Conservation (phyloP, 2,888 invertebrate genomes). For the Microplitis manilae region DNA sequence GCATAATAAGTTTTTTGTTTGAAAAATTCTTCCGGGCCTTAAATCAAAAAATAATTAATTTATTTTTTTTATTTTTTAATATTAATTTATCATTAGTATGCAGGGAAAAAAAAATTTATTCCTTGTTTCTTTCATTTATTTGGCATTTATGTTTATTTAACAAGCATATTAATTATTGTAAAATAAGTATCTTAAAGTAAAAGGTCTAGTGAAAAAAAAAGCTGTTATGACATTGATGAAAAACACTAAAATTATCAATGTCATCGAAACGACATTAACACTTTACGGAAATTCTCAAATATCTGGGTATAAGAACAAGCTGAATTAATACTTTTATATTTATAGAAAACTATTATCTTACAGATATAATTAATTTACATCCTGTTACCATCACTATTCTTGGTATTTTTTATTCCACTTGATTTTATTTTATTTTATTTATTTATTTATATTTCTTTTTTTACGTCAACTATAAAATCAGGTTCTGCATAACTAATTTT, state of each 20-base stretch:
- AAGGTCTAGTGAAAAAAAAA: background rate
- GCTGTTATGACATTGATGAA: background rate
- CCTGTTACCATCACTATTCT: background rate
- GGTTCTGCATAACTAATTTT: background rate
- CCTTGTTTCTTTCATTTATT: background rate
- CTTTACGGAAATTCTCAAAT: background rate
- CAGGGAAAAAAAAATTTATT: background rate
- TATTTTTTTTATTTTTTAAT: background rate
- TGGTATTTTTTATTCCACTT: background rate
- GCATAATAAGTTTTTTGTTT: too few species aligned
- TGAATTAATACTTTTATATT: background rate
- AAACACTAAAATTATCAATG: background rate
- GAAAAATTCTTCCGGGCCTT: too few species aligned
- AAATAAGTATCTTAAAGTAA: background rate
- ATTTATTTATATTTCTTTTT: background rate
- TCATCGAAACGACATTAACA: background rate
- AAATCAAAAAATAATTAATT: too few species aligned
- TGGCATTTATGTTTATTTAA: background rate
- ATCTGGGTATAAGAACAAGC: background rate
- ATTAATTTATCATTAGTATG: background rate
- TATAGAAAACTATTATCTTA: background rate
- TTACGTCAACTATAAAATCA: background rate
- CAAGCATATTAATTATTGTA: background rate
- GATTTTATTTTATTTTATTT: background rate
- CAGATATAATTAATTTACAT: background rate